Percentiles rank a stretch among this genome's conserved stretches.
Conservation (phyloP, 2,113 vertebrate genomes). For the Amblyornis subalaris region DNA sequence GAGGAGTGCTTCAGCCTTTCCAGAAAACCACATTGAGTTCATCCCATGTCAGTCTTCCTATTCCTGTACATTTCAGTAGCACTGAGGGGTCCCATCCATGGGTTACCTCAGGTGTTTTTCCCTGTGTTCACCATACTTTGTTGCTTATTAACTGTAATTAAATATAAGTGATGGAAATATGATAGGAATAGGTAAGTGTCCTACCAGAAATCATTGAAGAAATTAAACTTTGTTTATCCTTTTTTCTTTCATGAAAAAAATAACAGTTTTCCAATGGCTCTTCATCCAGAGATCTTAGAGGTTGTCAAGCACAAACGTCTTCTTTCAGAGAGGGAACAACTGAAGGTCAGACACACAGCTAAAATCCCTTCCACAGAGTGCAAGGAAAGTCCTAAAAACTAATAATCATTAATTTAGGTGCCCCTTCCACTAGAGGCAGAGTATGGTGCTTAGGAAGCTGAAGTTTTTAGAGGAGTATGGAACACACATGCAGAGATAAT, state of each 20-base stretch:
- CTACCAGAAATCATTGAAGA: neutral
- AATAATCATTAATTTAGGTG: too few relatives aligned
- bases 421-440: fast-evolving
- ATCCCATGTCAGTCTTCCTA: neutral
- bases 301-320: neutral
- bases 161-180: neutral
- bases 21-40: neutral
- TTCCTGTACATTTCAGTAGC: neutral
- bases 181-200: neutral
- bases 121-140: fast-evolving
- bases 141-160: neutral
- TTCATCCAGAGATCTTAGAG: neutral
- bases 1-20: neutral
- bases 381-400: neutral
- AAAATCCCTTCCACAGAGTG: neutral
- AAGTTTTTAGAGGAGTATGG: neutral
- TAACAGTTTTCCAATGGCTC: neutral
- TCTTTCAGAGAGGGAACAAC: neutral
- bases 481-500: fast-evolving
- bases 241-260: neutral
- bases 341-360: fast-evolving
- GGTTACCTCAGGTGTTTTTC: neutral
- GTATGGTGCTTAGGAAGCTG: neutral
- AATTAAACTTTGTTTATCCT: neutral
- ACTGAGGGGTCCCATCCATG: neutral